Percentiles rank a stretch among this genome's conserved stretches.
phyloP scores from a whole-genome alignment of 1,140 invertebrate genomes.

The Papilio aristodemus region DNA sequence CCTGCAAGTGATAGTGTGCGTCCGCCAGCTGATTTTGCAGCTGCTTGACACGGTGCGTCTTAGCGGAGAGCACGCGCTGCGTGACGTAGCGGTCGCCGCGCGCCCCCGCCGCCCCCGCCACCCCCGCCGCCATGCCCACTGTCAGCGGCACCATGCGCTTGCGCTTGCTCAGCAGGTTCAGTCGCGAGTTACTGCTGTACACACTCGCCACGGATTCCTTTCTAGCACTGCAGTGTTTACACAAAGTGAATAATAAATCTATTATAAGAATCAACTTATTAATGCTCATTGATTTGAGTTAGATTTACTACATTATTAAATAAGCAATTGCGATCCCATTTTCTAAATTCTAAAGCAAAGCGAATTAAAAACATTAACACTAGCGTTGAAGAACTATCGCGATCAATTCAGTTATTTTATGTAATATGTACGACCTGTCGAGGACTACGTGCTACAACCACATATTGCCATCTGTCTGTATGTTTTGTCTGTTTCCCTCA shows the following conservation, averaged over 20 bases:
- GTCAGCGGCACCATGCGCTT: constrained; percentile 69
- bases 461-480: too few species aligned
- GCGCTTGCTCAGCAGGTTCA: constrained; percentile 66
- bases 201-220: constrained; percentile 68
- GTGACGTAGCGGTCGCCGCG: constrained; percentile 80
- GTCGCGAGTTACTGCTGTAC: constrained; percentile 71
- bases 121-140: constrained; percentile 52
- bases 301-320: too few species aligned
- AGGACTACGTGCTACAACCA: too few species aligned
- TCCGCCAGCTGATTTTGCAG: constrained; percentile 90
- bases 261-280: too few species aligned
- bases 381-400: too few species aligned
- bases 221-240: constrained; percentile 39
- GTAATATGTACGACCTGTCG: too few species aligned
- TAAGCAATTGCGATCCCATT: too few species aligned
- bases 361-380: too few species aligned
- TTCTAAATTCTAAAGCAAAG: too few species aligned
- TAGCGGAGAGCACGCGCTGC: constrained; percentile 87
- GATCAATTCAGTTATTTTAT: too few species aligned
- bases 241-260: background rate
- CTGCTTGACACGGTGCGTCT: constrained; percentile 86
- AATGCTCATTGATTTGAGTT: background rate
- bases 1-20: constrained; percentile 88
- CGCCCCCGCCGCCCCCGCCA: constrained; percentile 18
- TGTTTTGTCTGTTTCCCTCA: too few species aligned